Evolutionary conservation across 2,113 vertebrate genomes (phyloP), one percentile per base, ranked within the genome.

Genomic region (Passer domesticus): DNA sequence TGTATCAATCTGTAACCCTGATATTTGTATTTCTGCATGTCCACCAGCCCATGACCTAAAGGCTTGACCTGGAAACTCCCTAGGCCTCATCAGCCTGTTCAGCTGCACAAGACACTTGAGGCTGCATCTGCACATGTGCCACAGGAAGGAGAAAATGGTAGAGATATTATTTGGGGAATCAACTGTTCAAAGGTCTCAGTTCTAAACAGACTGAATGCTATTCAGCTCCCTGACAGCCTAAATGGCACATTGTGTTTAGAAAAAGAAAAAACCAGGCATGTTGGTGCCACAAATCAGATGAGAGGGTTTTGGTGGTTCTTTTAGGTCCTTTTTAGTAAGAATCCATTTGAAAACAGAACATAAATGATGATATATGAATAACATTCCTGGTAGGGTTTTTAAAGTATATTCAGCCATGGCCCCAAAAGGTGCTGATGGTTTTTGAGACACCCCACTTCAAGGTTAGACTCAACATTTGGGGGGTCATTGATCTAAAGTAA

Each of bases 121-220:
- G 44, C 73, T 93, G 49, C 20, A 6, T 22, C 28, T 7, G 10
- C 46, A 60, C 13, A 5, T 0, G 0, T 3, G 24, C 13, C 37
- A 80, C 39, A 58, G 28, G 23, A 37, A 76, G 41, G 55, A 66
- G 46, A 50, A 83, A 88, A 31, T 1, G 7, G 22, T 1, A 37
- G 17, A 64, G 43, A 11, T 41, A 43, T 35, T 27, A 50, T 50
- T 52, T 70, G 28, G 23, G 81, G 83, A 94, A 69, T 77, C 9
- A n/a, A 14, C 62, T 55, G 9, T 33, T 79, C 30, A 50, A 79
- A 76, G 33, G 31, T n/a, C 62, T 82, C 9, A 5, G 10, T 19
- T 49, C 31, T n/a, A 37, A 90, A 82, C 30, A 78, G 43, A 55
- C 11, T 62, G 60, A 62, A 66, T 58, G 37, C 13, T 83, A 35